Evolutionary conservation across 30 jellyfish, hydroid and myxozoan genomes (phyloP), one percentile per base, ranked within the genome.

Genomic region (Aurelia aurita): DNA sequence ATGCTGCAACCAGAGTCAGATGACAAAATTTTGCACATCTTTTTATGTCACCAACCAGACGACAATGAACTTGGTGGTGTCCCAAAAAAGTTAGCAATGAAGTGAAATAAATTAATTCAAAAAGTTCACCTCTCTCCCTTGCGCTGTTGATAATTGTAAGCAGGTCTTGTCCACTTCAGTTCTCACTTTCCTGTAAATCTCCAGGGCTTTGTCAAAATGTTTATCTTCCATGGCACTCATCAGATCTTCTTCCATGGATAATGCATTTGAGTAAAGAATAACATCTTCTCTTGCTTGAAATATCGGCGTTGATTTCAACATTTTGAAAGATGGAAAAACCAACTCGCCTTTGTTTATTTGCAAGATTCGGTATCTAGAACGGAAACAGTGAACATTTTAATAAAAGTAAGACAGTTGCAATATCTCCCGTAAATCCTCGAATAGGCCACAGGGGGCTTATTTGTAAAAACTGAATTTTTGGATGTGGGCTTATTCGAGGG

Each of bases 281-380:
- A 71, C 54, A 44, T 83, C 97, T 19, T 57, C 75, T 74, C 96
- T 73, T 16, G 59, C 46, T 13, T 29, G 61, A 69, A 90, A 90
- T 18, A 90, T 18, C 28, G 66, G 25, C 2, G 64, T 58, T 29
- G 77, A 16, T 28, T 57, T 83, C 26, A 35, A 19, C 16, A 90
- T 58, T 53, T 45, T 47, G 69, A 43, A 90, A 3, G 80, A 16
- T n/a, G 97, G 92, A 62, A 83, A 90, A 23, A 53, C 35, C 74
- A 84, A 21, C 25, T 75, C 84, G 21, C 97, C 96, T 61, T 84
- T 77, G 51, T 90, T 78, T 23, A 69, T 72, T 70, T 83, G 96
- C 7, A 90, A 88, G n/a, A 90, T 43, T 57, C 88, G 73, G 88
- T 32, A 90, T 2, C 96, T 87, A 39, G 16, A 58, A 76, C 62